A percentile compares a stretch with the other conserved stretches of the same genome.
phyloP scores from a whole-genome alignment of 2,888 invertebrate species.

The Anodontia alba region DNA sequence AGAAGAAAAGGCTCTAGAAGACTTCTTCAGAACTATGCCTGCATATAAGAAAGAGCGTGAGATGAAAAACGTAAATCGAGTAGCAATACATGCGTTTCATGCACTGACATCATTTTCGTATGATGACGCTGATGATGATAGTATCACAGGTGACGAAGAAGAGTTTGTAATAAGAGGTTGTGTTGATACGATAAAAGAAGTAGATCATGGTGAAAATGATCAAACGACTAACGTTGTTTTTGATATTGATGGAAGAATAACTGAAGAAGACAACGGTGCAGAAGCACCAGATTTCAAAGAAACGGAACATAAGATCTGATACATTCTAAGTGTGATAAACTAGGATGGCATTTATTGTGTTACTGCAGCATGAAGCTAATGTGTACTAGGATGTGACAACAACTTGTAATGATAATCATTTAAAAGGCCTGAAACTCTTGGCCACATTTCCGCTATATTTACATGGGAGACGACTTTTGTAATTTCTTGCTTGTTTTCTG shows the following conservation, averaged over 20 bases:
- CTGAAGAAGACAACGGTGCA: background rate
- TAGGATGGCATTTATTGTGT: no score
- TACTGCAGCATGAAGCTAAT: no score
- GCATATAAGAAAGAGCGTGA: conserved; percentile 70
- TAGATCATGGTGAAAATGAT: conserved; percentile 28
- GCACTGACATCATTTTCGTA: conserved; percentile 74
- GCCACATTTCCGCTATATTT: no score
- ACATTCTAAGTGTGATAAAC: no score
- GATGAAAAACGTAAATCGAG: conserved; percentile 74
- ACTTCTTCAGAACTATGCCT: conserved; percentile 79
- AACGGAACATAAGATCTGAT: no score
- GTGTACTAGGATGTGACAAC: no score
- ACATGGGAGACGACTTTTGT: no score
- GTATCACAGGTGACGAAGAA: conserved; percentile 38
- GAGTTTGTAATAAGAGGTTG: conserved; percentile 17
- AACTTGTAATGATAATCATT: no score
- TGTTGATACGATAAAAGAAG: conserved; percentile 52
- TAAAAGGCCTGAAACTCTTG: no score
- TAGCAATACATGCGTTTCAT: conserved; percentile 80
- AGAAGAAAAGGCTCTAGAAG: conserved; percentile 75
- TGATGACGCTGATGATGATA: conserved; percentile 63
- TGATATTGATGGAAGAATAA: background rate
- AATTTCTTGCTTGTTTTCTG: no score
- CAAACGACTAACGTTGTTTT: background rate
- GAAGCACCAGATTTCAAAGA: no score